Conservation (phyloP, 2,113 vertebrate species). For the Carassius carassius region DNA sequence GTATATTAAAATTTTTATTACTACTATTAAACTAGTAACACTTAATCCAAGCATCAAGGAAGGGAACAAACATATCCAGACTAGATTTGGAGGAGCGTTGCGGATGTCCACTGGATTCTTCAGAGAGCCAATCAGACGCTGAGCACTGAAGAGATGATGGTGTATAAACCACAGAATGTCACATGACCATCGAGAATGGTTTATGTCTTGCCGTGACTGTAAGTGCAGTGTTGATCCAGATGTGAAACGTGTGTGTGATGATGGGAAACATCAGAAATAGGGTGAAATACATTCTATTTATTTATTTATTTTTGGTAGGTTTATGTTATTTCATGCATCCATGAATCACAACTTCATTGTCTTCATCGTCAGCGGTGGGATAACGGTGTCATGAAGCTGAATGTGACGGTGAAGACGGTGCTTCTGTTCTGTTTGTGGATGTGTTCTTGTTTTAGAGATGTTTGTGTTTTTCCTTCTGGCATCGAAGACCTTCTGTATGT, state of each 20-base stretch:
- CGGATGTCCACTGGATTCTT: background rate
- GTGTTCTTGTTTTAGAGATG: background rate
- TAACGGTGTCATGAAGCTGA: background rate
- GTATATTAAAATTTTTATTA: conserved; percentile 46
- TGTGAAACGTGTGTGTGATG: background rate
- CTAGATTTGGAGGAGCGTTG: conserved; percentile 19
- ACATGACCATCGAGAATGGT: background rate
- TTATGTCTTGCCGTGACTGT: background rate
- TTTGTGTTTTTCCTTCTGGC: background rate
- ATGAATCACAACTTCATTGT: background rate
- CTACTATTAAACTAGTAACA: conserved; percentile 52
- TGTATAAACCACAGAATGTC: background rate
- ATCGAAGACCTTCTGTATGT: background rate
- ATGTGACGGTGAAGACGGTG: background rate
- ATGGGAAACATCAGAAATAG: background rate
- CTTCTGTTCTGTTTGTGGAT: background rate
- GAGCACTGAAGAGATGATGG: background rate
- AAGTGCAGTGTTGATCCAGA: background rate
- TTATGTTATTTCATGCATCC: background rate
- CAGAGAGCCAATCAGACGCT: background rate
- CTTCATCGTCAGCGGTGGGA: no score
- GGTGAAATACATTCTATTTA: conserved; percentile 50
- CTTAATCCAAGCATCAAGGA: conserved; percentile 55
- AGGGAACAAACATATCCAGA: conserved; percentile 69
- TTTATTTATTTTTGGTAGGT: conserved; percentile 47